Evolutionary conservation across 2,888 invertebrate species (phyloP), one percentile per base, ranked within the genome.

Genomic region (Monopis laevigella): DNA sequence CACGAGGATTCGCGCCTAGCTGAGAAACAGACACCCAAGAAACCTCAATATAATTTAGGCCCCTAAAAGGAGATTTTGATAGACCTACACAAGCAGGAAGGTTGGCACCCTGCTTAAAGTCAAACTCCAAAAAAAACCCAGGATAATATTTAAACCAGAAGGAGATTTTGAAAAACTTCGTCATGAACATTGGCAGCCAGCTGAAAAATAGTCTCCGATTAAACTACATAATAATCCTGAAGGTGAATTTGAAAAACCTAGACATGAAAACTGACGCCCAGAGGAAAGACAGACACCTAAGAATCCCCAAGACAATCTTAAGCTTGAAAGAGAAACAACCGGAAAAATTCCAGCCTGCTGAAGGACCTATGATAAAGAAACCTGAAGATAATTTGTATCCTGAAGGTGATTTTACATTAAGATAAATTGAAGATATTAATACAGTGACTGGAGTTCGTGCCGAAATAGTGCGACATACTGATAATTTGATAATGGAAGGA

Each of bases 401-500:
- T 48, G 85, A 84, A 66, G 86, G 85, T 17, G 84, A 84, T 54
- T 84, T 85, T 50, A 70, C 78, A 19, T 84, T 81, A 26, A 71
- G 69, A 26, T 70, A 82, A 47, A 72, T 72, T 14, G 83, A 86
- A 44, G 87, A 87, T 54, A 86, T 84, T 48, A 78, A 66, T 46
- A 75, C 84, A n/a, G 81, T 84, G 1, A 77, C 66, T 19, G 86
- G 86, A 1, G 88, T 87, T 58, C 78, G 87, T 49, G 85, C 85
- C 24, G 86, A 87, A 60, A 84, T 88, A 14, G 77, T 84, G 45
- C 82, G 83, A 46, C 85, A 82, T 32, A 82, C 83, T 47, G 87
- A 89, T 57, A 89, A 90, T 56, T 81, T 89, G 11, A 82, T 82
- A 26, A 74, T 84, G 40, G 84, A 85, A 73, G 86, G 88, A 52